Conservation (phyloP, 2,888 invertebrate genomes). For the Nasonovia ribisnigri region DNA sequence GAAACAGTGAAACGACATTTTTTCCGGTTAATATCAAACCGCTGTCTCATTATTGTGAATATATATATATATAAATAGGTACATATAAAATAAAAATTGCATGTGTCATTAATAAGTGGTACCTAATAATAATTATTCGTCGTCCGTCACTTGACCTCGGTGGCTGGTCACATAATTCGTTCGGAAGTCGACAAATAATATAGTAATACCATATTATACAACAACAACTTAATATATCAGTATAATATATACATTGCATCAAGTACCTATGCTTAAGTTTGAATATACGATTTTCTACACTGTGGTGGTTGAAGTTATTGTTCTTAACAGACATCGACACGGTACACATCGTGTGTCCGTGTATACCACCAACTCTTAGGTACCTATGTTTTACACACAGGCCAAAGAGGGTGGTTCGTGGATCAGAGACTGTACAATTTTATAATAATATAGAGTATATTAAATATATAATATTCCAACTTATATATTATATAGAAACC, state of each 20-base stretch:
- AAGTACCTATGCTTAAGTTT: neutral
- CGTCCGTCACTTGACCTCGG: slow-evolving; percentile 1
- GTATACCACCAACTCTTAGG: too few relatives aligned
- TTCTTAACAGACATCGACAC: neutral
- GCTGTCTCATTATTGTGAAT: slow-evolving; percentile 22
- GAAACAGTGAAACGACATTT: slow-evolving; percentile 2
- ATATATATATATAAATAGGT: neutral
- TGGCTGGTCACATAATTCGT: neutral
- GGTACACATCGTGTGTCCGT: too few relatives aligned
- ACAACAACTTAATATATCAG: neutral
- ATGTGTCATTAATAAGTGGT: neutral
- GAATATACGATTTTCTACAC: neutral
- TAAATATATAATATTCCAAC: too few relatives aligned
- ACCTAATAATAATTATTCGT: neutral
- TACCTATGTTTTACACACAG: neutral
- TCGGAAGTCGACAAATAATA: neutral
- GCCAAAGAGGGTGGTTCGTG: too few relatives aligned
- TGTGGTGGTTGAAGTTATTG: neutral
- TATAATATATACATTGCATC: neutral
- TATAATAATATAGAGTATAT: neutral
- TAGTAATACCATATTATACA: neutral
- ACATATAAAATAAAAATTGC: neutral
- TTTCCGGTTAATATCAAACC: slow-evolving; percentile 3
- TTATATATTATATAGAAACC: too few relatives aligned
- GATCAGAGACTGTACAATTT: neutral